These are phyloP conservation scores for Druon quercuslanigerum DNA, from an alignment of 1,140 invertebrate genomes.

Conservation along the genomic window DNA sequence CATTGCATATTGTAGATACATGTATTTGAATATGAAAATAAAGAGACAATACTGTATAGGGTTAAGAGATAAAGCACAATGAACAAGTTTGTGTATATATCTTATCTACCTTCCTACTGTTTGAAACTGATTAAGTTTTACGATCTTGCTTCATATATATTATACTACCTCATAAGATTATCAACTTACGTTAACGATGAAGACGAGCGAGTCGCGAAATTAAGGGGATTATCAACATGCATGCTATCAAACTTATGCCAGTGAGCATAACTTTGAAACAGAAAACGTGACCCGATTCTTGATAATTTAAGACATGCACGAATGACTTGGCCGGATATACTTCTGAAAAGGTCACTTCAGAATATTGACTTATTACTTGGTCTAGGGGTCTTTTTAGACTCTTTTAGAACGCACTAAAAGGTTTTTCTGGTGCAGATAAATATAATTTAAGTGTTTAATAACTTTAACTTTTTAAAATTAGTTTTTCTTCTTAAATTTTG, in stretches of 20 bases:
- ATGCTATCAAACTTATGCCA: conserved; percentile 11
- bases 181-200: conserved; percentile 24
- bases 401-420: no score
- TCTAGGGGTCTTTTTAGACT: no score
- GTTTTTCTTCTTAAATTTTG: no score
- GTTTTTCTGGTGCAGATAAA: no score
- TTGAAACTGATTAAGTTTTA: conserved; percentile 27
- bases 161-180: conserved; percentile 26
- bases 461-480: no score
- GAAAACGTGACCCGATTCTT: neutral
- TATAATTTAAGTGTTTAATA: no score
- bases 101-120: conserved; percentile 3
- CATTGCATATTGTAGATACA: no score
- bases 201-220: conserved; percentile 17
- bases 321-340: no score
- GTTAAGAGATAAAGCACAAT: neutral
- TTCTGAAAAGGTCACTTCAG: no score
- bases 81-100: neutral
- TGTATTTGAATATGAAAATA: neutral
- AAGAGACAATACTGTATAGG: neutral
- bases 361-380: no score
- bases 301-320: no score
- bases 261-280: conserved; percentile 11
- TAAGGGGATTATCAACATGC: conserved; percentile 14
- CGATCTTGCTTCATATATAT: neutral